A percentile compares a stretch with the other conserved stretches of the same genome.
Conservation (phyloP, 2,797 vertebrate genomes). For the Acrossocheilus fasciatus region DNA sequence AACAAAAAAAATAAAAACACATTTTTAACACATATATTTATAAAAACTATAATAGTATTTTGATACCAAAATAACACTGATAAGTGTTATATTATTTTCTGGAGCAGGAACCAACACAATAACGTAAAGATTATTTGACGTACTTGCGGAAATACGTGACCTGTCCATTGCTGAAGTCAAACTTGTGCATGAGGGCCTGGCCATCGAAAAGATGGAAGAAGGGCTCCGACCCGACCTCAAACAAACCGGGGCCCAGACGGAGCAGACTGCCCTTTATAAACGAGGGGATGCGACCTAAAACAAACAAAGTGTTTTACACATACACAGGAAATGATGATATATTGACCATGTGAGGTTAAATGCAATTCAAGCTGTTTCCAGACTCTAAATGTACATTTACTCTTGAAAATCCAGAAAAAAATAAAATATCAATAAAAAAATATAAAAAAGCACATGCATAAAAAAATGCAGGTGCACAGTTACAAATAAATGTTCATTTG, state of each 20-base stretch:
- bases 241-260: conserved; percentile 93
- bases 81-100: not conserved
- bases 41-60: too few relatives aligned
- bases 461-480: too few relatives aligned
- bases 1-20: too few relatives aligned
- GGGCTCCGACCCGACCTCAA: conserved; percentile 92
- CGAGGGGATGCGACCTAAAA: conserved; percentile 87
- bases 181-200: conserved; percentile 98
- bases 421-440: too few relatives aligned
- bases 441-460: too few relatives aligned
- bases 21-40: too few relatives aligned
- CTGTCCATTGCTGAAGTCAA: conserved; percentile 95
- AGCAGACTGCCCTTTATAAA: conserved; percentile 94
- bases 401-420: too few relatives aligned
- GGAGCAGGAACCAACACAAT: too few relatives aligned
- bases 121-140: conserved; percentile 31
- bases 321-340: not conserved
- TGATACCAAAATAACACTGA: too few relatives aligned
- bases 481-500: too few relatives aligned
- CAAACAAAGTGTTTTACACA: not conserved
- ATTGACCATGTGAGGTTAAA: not conserved
- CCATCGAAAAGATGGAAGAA: conserved; percentile 97
- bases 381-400: not conserved
- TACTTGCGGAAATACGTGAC: conserved; percentile 94
- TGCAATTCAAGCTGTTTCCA: not conserved